Evolutionary conservation across 2,797 vertebrate genomes (phyloP).

Genomic region (Bovichtus variegatus): DNA sequence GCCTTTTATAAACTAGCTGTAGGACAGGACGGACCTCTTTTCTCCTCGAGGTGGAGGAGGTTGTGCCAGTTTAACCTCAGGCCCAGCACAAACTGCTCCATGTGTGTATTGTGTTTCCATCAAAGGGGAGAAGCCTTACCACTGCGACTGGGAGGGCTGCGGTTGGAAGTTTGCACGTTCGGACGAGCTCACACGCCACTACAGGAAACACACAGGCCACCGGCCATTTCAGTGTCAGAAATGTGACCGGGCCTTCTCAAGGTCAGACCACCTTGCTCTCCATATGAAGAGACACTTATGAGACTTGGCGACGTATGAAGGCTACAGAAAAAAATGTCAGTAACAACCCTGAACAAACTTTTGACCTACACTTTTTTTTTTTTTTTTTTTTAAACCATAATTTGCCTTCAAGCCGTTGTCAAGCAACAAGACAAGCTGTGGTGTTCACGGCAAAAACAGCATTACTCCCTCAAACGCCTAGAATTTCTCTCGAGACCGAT

Average conservation of each 20-base stretch:
- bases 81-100: slow-evolving; percentile 66
- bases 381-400: slow-evolving; percentile 65
- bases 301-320: slow-evolving; percentile 58
- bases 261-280: slow-evolving; percentile 89
- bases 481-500: slow-evolving; percentile 72
- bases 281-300: slow-evolving; percentile 91
- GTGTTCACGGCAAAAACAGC: slow-evolving; percentile 82
- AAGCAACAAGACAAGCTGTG: slow-evolving; percentile 87
- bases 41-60: slow-evolving; percentile 49
- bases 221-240: slow-evolving; percentile 90
- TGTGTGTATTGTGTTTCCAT: slow-evolving; percentile 72
- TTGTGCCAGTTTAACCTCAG: slow-evolving; percentile 57
- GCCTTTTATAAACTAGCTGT: slow-evolving; percentile 61
- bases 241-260: slow-evolving; percentile 89
- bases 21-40: slow-evolving; percentile 78
- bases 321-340: slow-evolving; percentile 37
- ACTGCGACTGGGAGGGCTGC: slow-evolving; percentile 91
- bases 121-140: slow-evolving; percentile 90
- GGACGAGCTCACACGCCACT: slow-evolving; percentile 89
- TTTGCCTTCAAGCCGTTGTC: slow-evolving; percentile 88
- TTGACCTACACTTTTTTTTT: slow-evolving; percentile 57
- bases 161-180: slow-evolving; percentile 91
- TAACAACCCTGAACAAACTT: slow-evolving; percentile 59
- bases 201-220: slow-evolving; percentile 89
- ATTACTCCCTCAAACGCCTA: slow-evolving; percentile 69